phyloP scores from a whole-genome alignment of 2,797 vertebrate genomes.

The Acanthurus tractus region DNA sequence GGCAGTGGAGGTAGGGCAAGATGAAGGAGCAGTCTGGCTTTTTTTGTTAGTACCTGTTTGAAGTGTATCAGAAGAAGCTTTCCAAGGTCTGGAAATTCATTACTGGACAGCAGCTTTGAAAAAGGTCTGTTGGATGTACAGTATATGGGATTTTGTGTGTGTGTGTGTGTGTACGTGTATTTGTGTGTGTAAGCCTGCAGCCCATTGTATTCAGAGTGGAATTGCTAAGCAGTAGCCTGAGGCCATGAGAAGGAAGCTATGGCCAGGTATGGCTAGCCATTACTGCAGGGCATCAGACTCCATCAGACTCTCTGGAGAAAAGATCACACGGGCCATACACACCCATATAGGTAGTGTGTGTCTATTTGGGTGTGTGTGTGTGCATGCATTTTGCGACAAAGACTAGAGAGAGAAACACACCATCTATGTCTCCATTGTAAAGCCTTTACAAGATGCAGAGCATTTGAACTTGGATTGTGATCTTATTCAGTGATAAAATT shows the following conservation, averaged over 20 bases:
- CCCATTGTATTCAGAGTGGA: conserved; percentile 86
- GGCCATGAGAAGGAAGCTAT: conserved; percentile 83
- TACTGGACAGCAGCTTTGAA: conserved; percentile 85
- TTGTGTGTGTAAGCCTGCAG: conserved; percentile 58
- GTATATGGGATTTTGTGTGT: conserved; percentile 42
- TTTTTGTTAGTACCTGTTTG: conserved; percentile 83
- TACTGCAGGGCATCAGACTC: conserved; percentile 85
- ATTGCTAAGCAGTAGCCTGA: conserved; percentile 88
- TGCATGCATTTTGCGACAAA: conserved; percentile 59
- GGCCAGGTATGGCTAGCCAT: conserved; percentile 83
- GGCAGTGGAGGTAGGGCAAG: conserved; percentile 64
- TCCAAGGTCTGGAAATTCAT: conserved; percentile 88
- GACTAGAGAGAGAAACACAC: conserved; percentile 41
- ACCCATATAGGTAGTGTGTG: conserved; percentile 65
- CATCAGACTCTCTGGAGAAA: conserved; percentile 83
- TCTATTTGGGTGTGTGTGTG: conserved; percentile 49
- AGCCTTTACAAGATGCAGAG: conserved; percentile 42
- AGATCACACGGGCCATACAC: conserved; percentile 76
- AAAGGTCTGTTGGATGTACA: conserved; percentile 72
- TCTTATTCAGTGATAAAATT: conserved; percentile 54
- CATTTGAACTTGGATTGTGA: conserved; percentile 55
- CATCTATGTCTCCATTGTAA: conserved; percentile 32
- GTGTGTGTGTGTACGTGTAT: conserved; percentile 45
- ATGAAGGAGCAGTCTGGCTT: conserved; percentile 75
- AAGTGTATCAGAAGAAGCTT: conserved; percentile 87